Evolutionary conservation across 2,113 vertebrate species (phyloP).

Genomic region (Erinaceus europaeus): DNA sequence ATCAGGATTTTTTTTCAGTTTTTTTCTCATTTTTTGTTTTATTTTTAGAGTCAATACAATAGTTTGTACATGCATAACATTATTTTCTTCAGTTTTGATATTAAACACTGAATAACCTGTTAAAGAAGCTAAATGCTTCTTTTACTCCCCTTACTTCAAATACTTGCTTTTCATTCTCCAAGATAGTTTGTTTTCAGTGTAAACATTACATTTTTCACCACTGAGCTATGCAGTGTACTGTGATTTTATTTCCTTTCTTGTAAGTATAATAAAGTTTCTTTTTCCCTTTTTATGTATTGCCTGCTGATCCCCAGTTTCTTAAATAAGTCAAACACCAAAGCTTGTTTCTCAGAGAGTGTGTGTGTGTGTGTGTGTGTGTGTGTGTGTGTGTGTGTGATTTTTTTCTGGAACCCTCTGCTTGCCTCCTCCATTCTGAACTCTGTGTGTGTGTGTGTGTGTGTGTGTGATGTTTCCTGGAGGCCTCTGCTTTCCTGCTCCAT

Average conservation of each 20-base stretch:
- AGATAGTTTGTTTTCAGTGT: neutral
- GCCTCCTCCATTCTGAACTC: too few relatives aligned
- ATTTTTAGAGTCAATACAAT: too few relatives aligned
- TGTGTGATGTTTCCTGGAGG: too few relatives aligned
- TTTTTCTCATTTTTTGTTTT: too few relatives aligned
- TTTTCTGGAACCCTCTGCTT: too few relatives aligned
- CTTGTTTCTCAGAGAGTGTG: neutral
- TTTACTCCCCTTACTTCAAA: neutral
- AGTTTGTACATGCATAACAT: too few relatives aligned
- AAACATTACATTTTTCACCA: conserved; percentile 12
- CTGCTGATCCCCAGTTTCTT: neutral
- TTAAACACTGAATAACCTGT: conserved; percentile 20
- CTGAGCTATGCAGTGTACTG: neutral
- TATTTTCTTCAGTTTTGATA: neutral
- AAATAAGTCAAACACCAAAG: neutral
- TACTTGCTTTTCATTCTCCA: neutral
- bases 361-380: neutral
- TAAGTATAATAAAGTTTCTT: neutral
- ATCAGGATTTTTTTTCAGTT: neutral
- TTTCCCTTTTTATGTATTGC: too few relatives aligned
- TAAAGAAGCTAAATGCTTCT: neutral
- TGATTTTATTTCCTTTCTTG: conserved; percentile 7
- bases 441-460: too few relatives aligned
- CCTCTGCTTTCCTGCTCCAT: too few relatives aligned
- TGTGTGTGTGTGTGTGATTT: too few relatives aligned